Evolutionary conservation across 92 coral and sea anemone species (phyloP).

Genomic region (Micromussa lordhowensis): DNA sequence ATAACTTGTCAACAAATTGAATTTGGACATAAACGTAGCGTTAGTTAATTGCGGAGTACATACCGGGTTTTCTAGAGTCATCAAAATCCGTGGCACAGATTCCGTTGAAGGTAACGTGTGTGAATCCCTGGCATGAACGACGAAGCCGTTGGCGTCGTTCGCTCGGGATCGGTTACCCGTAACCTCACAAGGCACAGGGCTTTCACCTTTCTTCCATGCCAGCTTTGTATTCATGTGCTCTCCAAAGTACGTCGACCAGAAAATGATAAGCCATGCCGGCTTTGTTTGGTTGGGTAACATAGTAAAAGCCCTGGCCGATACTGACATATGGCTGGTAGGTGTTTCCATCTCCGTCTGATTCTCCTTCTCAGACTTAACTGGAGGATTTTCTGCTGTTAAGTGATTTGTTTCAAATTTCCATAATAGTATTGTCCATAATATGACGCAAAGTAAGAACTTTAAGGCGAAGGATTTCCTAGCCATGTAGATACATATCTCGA

Average conservation of each 20-base stretch:
- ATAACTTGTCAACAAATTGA: slow-evolving; percentile 55
- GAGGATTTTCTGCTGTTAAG: background rate
- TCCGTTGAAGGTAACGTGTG: slow-evolving; percentile 41
- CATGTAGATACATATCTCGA: background rate
- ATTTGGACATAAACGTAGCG: slow-evolving; percentile 14
- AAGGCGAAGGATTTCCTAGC: background rate
- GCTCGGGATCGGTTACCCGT: slow-evolving; percentile 33
- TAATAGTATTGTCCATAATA: background rate
- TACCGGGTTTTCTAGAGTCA: slow-evolving; percentile 63
- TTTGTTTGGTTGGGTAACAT: background rate
- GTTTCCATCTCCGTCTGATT: background rate
- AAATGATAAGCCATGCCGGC: background rate
- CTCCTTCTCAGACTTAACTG: background rate
- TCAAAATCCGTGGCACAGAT: slow-evolving; percentile 46
- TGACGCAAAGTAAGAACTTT: background rate
- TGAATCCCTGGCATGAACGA: slow-evolving; percentile 26
- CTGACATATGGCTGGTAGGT: background rate
- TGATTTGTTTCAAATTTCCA: background rate
- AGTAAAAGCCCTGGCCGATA: too few relatives aligned
- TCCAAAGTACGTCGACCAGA: background rate
- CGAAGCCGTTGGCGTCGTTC: slow-evolving; percentile 29
- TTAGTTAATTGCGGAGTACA: slow-evolving; percentile 48
- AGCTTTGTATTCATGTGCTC: background rate
- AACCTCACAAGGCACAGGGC: slow-evolving; percentile 65
- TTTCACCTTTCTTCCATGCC: background rate